Conservation (phyloP, 1,140 invertebrate species). For the Musca vetustissima region DNA sequence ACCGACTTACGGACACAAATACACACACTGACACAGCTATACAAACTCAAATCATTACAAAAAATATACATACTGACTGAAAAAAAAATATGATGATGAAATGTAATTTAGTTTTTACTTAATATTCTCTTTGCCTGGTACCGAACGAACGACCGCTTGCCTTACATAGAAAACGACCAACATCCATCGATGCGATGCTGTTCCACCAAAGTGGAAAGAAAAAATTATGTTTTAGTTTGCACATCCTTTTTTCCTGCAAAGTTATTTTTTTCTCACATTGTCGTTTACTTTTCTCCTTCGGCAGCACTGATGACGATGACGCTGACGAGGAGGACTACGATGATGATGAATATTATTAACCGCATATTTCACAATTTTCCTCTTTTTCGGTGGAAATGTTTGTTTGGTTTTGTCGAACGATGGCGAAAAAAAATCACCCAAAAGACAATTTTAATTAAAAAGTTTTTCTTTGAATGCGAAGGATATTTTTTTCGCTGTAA, state of each 20-base stretch:
- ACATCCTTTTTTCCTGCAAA: neutral
- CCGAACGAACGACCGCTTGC: too few species aligned
- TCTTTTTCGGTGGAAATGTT: constrained; percentile 7
- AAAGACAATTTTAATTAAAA: constrained; percentile 24
- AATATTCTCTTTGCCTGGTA: neutral
- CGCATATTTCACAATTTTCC: constrained; percentile 11
- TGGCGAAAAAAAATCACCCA: constrained; percentile 8
- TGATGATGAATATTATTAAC: constrained; percentile 22
- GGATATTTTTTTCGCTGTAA: neutral
- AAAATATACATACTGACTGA: too few species aligned
- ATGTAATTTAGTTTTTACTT: constrained; percentile 22
- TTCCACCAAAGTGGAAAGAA: too few species aligned
- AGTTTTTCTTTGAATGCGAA: constrained; percentile 19
- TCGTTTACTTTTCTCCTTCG: neutral
- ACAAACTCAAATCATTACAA: too few species aligned
- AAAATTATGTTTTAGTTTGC: constrained; percentile 1
- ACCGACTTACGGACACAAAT: neutral
- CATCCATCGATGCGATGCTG: neutral
- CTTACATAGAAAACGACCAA: neutral
- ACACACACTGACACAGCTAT: too few species aligned
- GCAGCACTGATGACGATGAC: neutral
- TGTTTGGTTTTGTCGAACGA: neutral
- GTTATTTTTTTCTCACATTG: neutral
- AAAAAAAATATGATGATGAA: constrained; percentile 15
- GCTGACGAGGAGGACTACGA: neutral